Conservation (phyloP, 2,888 invertebrate genomes). For the Microctonus aethiopoides region DNA sequence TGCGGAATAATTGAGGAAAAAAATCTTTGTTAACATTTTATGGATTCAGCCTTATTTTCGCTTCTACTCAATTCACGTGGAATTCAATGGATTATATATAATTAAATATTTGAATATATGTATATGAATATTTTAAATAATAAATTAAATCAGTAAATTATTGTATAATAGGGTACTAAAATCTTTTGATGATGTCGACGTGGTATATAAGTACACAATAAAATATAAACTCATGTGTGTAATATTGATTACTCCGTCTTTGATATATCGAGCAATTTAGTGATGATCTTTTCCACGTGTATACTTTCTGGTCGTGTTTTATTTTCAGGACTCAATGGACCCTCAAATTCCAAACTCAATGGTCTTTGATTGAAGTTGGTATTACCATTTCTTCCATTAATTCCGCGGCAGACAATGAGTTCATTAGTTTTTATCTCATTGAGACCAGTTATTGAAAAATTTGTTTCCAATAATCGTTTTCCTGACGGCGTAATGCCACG, state of each 20-base stretch:
- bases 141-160: slow-evolving; percentile 6
- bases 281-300: slow-evolving; percentile 52
- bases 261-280: slow-evolving; percentile 51
- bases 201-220: not conserved
- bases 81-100: not conserved
- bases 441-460: slow-evolving; percentile 59
- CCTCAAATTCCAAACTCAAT: slow-evolving; percentile 54
- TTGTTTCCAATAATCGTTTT: slow-evolving; percentile 53
- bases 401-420: slow-evolving; percentile 19
- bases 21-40: not conserved
- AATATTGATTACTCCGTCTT: slow-evolving; percentile 21
- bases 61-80: not conserved
- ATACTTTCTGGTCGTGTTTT: slow-evolving; percentile 50
- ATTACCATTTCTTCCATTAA: slow-evolving; percentile 28
- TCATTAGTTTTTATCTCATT: slow-evolving; percentile 55
- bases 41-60: slow-evolving; percentile 24
- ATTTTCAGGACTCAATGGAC: slow-evolving; percentile 45
- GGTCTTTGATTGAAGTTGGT: slow-evolving; percentile 47
- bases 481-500: slow-evolving; percentile 30
- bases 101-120: not conserved
- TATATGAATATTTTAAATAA: slow-evolving; percentile 6
- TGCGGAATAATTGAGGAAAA: not conserved
- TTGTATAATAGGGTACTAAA: not conserved
- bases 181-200: not conserved
- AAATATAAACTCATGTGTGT: not conserved